These are phyloP conservation scores for Papilio polyxenes DNA, from an alignment of 1,140 invertebrate genomes.

Conservation along the genomic window DNA sequence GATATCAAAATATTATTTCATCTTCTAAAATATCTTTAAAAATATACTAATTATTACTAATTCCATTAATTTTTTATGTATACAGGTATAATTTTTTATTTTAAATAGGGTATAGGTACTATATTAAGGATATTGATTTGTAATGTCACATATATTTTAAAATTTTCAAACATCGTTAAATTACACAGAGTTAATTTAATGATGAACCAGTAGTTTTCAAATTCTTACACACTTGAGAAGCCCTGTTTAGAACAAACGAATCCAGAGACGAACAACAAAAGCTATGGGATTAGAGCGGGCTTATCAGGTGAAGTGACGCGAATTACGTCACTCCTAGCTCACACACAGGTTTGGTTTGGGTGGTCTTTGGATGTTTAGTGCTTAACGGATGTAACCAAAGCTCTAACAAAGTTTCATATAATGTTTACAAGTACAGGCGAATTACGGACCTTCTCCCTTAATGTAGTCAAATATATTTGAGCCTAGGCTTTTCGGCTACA, in stretches of 20 bases:
- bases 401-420: neutral
- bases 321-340: constrained; percentile 30
- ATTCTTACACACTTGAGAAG: neutral
- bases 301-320: constrained; percentile 36
- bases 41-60: too few relatives aligned
- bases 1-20: too few relatives aligned
- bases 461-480: too few relatives aligned
- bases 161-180: too few relatives aligned
- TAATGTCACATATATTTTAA: too few relatives aligned
- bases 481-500: too few relatives aligned
- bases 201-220: too few relatives aligned
- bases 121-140: too few relatives aligned
- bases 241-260: constrained; percentile 27
- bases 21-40: too few relatives aligned
- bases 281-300: constrained; percentile 21
- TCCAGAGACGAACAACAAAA: constrained; percentile 36
- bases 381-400: neutral
- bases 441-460: neutral
- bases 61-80: too few relatives aligned
- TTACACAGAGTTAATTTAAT: neutral
- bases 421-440: neutral
- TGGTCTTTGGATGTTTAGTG: constrained; percentile 29
- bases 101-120: too few relatives aligned
- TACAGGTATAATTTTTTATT: too few relatives aligned
- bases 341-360: constrained; percentile 27